Evolutionary conservation across 2,113 vertebrate species (phyloP).

Genomic region (Gymnorhina tibicen): DNA sequence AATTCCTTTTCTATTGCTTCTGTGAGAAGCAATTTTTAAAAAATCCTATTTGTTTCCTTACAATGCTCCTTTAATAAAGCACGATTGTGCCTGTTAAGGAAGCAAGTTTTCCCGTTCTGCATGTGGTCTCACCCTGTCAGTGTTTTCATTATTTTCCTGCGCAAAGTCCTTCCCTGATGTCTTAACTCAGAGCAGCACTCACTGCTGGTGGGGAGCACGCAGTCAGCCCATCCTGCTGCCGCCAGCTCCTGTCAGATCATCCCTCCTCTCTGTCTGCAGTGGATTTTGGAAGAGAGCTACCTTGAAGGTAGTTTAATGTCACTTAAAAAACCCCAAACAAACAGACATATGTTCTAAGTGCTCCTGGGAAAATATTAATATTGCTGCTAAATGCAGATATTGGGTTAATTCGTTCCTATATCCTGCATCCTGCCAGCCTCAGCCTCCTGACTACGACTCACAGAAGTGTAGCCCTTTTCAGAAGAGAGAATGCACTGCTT

Average conservation of each 20-base stretch:
- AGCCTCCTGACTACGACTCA: background rate
- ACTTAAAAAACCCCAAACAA: background rate
- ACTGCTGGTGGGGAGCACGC: accelerated
- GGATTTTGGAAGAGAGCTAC: background rate
- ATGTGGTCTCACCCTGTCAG: background rate
- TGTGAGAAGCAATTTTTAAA: background rate
- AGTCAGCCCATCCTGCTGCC: background rate
- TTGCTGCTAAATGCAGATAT: background rate
- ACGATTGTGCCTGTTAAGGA: background rate
- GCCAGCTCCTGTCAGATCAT: background rate
- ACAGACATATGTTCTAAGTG: accelerated
- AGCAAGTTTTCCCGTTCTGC: background rate
- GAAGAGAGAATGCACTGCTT: background rate
- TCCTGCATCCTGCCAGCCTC: background rate
- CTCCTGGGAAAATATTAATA: background rate
- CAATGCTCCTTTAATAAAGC: background rate
- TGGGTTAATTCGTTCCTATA: background rate
- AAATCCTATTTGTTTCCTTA: background rate
- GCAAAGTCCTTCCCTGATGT: background rate
- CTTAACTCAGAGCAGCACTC: background rate
- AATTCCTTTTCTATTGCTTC: background rate
- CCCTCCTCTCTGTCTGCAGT: background rate
- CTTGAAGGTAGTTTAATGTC: background rate
- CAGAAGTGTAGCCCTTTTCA: background rate
- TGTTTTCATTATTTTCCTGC: background rate